These are phyloP conservation scores for Belgica antarctica DNA, from an alignment of 2,888 invertebrate genomes.

Conservation along the genomic window DNA sequence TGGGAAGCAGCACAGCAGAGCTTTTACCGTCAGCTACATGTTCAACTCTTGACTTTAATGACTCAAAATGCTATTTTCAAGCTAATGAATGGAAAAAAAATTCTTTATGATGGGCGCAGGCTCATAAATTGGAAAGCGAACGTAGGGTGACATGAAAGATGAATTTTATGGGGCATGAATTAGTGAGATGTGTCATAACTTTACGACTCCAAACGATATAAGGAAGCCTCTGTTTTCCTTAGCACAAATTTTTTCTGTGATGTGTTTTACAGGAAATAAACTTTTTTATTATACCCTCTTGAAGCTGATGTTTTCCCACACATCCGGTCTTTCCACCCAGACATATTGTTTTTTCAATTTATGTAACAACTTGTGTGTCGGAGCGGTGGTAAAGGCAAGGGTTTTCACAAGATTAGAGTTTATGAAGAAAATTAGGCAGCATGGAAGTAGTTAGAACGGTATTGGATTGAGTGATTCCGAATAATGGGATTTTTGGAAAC, in stretches of 20 bases:
- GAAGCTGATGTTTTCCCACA: background rate
- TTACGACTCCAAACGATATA: background rate
- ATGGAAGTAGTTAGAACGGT: too few species aligned
- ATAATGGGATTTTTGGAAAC: too few species aligned
- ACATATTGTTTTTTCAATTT: too few species aligned
- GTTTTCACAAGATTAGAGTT: too few species aligned
- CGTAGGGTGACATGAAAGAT: background rate
- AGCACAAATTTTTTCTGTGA: background rate
- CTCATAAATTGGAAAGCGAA: background rate
- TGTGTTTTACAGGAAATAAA: slow-evolving; percentile 31
- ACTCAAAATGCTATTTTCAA: background rate
- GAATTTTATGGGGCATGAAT: slow-evolving; percentile 38
- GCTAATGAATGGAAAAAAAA: slow-evolving; percentile 14
- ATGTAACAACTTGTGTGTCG: too few species aligned
- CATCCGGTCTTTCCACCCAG: too few species aligned
- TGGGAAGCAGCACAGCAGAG: background rate
- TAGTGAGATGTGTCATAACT: slow-evolving; percentile 32
- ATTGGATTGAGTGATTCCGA: too few species aligned
- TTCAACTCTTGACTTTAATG: background rate
- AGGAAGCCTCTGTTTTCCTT: background rate
- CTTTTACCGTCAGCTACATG: background rate
- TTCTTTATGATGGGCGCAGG: background rate
- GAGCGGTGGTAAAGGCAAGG: too few species aligned
- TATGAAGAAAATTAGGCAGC: too few species aligned
- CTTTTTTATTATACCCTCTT: too few species aligned